phyloP scores from a whole-genome alignment of 1,140 invertebrate species.

The Drosophila rufa region DNA sequence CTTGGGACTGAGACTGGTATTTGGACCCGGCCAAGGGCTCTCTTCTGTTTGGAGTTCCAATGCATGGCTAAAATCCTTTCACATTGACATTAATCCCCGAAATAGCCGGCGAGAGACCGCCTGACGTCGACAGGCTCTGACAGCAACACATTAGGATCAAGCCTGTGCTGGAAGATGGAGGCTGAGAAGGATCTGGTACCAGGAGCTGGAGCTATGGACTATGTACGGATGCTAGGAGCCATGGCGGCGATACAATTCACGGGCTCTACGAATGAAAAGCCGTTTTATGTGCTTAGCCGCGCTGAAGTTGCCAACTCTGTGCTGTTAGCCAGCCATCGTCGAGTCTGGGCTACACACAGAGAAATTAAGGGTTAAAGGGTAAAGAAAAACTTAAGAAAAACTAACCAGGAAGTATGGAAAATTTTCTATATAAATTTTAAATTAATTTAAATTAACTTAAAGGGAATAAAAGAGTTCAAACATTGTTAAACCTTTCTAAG shows the following conservation, averaged over 20 bases:
- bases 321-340: constrained; percentile 7
- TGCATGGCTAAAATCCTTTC: constrained; percentile 65
- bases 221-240: constrained; percentile 7
- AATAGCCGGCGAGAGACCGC: constrained; percentile 65
- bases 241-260: constrained; percentile 13
- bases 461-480: background rate
- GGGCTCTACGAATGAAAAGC: constrained; percentile 37
- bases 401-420: too few relatives aligned
- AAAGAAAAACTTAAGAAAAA: background rate
- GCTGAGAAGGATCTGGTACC: background rate
- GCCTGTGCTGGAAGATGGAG: constrained; percentile 44
- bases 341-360: background rate
- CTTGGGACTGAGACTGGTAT: background rate
- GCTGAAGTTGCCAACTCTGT: constrained; percentile 23
- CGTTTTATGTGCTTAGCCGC: constrained; percentile 49
- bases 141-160: constrained; percentile 80
- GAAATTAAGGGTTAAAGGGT: background rate
- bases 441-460: too few relatives aligned
- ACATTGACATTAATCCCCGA: constrained; percentile 83
- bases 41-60: constrained; percentile 26
- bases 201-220: constrained; percentile 11
- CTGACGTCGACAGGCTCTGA: constrained; percentile 74
- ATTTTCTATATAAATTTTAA: too few relatives aligned
- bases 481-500: rapidly evolving
- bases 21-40: background rate